Evolutionary conservation across 2,888 invertebrate species (phyloP).

Genomic region (Charanyca ferruginea): DNA sequence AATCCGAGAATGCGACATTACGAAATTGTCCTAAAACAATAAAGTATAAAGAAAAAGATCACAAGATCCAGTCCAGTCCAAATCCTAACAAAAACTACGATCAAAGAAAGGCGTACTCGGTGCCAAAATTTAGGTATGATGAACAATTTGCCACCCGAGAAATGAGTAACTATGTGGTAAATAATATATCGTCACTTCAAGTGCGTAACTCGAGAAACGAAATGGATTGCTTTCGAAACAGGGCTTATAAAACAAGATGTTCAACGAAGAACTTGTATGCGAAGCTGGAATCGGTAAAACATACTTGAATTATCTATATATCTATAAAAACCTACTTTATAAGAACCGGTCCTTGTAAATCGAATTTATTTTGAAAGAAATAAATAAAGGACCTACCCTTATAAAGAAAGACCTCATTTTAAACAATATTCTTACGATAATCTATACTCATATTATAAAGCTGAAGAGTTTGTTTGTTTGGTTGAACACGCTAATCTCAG

Average conservation of each 20-base stretch:
- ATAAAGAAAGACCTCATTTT: background rate
- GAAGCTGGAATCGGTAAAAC: slow-evolving; percentile 64
- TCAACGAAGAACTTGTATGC: slow-evolving; percentile 48
- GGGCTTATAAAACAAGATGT: slow-evolving; percentile 19
- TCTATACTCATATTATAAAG: too few relatives aligned
- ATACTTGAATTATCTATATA: background rate
- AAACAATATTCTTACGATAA: too few relatives aligned
- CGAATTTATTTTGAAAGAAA: background rate
- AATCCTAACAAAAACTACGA: slow-evolving; percentile 24
- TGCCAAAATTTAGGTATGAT: slow-evolving; percentile 43
- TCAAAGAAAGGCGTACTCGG: slow-evolving; percentile 52
- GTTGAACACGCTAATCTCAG: too few relatives aligned
- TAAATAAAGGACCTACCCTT: too few relatives aligned
- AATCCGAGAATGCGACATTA: slow-evolving; percentile 34
- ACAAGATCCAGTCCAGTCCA: slow-evolving; percentile 26
- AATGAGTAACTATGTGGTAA: slow-evolving; percentile 36
- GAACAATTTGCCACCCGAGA: slow-evolving; percentile 15
- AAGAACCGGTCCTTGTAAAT: background rate
- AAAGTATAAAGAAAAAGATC: slow-evolving; percentile 12
- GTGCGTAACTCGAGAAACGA: slow-evolving; percentile 23
- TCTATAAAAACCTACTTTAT: background rate
- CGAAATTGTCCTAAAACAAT: slow-evolving; percentile 14
- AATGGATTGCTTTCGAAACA: background rate
- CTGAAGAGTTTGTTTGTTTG: too few relatives aligned
- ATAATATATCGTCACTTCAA: slow-evolving; percentile 43